phyloP scores from a whole-genome alignment of 2,888 invertebrate genomes.

The Hirtodrosophila histrioides region DNA sequence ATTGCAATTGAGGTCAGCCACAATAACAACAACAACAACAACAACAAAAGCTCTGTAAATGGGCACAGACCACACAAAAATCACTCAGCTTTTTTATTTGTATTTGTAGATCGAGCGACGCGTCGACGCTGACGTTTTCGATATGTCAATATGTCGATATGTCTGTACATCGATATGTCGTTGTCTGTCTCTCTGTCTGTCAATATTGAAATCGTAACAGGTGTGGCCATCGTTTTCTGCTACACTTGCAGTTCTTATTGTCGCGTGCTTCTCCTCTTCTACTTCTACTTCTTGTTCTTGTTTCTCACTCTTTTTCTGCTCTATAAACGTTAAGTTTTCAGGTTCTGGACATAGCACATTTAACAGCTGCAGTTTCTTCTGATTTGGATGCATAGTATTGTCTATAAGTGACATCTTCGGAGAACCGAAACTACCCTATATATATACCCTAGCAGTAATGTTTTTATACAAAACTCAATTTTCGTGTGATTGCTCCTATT shows the following conservation, averaged over 20 bases:
- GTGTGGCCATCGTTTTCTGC: slow-evolving; percentile 46
- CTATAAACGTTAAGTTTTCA: background rate
- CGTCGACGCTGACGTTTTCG: slow-evolving; percentile 31
- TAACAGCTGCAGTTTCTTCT: slow-evolving; percentile 6
- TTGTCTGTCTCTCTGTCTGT: slow-evolving; percentile 11
- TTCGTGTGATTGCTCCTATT: no score
- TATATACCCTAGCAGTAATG: no score
- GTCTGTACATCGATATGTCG: slow-evolving; percentile 22
- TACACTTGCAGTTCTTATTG: slow-evolving; percentile 32
- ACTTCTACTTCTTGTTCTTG: slow-evolving; percentile 1
- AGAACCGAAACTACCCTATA: no score
- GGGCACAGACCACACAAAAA: slow-evolving; percentile 42
- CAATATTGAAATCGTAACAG: slow-evolving; percentile 57
- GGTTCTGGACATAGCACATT: background rate
- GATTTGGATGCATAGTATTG: background rate
- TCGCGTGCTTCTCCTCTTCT: slow-evolving; percentile 26
- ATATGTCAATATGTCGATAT: slow-evolving; percentile 19
- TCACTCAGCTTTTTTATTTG: slow-evolving; percentile 13
- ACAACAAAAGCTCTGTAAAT: slow-evolving; percentile 52
- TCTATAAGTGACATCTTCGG: no score
- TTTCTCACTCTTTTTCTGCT: background rate
- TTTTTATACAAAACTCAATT: no score
- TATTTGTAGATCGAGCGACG: slow-evolving; percentile 22
- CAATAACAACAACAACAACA: slow-evolving; percentile 7
- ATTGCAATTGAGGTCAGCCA: slow-evolving; percentile 50